These are phyloP conservation scores for Labrus mixtus DNA, from an alignment of 2,113 vertebrate species.

Conservation along the genomic window DNA sequence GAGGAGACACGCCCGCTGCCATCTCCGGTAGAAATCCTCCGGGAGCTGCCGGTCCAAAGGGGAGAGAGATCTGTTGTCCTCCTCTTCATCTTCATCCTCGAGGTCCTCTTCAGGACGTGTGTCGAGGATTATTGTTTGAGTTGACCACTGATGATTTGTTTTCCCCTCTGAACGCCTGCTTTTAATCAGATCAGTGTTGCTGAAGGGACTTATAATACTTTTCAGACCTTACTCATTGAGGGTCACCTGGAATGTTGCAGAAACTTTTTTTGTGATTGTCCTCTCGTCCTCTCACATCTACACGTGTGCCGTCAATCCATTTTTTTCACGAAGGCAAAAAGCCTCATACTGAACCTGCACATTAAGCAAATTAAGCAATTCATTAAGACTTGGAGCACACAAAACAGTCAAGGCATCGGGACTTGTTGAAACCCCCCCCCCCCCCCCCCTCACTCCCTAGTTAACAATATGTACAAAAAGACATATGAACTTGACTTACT, in stretches of 20 bases:
- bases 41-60: no score
- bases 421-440: slow-evolving; percentile 21
- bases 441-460: neutral
- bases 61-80: no score
- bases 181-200: slow-evolving; percentile 5
- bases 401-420: slow-evolving; percentile 36
- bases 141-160: no score
- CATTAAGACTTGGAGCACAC: slow-evolving; percentile 62
- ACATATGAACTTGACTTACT: slow-evolving; percentile 16
- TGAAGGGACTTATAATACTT: slow-evolving; percentile 23
- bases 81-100: no score
- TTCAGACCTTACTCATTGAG: slow-evolving; percentile 40
- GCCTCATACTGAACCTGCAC: slow-evolving; percentile 35
- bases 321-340: slow-evolving; percentile 50
- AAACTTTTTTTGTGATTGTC: slow-evolving; percentile 70
- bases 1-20: no score
- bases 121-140: neutral
- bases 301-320: neutral
- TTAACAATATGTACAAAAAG: slow-evolving; percentile 70
- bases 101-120: no score
- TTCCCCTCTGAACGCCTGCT: neutral
- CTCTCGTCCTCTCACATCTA: slow-evolving; percentile 46
- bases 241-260: slow-evolving; percentile 76
- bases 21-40: no score
- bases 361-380: slow-evolving; percentile 35